A percentile compares a stretch with the other conserved stretches of the same genome.
phyloP scores from a whole-genome alignment of 2,797 vertebrate genomes.

The Carduelis carduelis region DNA sequence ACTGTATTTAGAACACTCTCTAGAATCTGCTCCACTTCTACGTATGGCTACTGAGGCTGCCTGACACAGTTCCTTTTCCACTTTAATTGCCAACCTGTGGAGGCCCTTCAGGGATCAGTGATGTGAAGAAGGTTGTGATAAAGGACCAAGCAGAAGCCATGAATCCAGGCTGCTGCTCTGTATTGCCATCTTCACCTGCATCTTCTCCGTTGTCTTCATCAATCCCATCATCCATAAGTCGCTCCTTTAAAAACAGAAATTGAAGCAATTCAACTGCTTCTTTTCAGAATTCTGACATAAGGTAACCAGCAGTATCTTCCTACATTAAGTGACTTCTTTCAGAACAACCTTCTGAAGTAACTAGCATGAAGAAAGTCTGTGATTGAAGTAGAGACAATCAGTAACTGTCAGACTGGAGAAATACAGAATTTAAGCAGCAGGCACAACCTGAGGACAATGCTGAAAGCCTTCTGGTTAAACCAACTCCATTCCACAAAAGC shows the following conservation, averaged over 20 bases:
- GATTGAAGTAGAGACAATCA: neutral
- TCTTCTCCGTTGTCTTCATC: constrained; percentile 87
- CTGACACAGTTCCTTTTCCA: constrained; percentile 48
- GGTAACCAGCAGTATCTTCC: neutral
- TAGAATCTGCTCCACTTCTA: constrained; percentile 58
- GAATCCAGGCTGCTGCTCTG: constrained; percentile 80
- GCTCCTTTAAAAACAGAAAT: constrained; percentile 80
- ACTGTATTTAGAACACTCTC: constrained; percentile 74
- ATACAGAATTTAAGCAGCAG: neutral
- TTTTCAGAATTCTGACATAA: neutral
- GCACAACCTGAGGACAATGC: neutral
- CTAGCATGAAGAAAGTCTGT: neutral
- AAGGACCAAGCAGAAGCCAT: constrained; percentile 94
- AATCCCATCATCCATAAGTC: constrained; percentile 85
- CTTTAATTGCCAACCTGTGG: constrained; percentile 89
- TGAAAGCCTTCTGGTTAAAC: neutral
- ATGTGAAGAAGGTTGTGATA: constrained; percentile 94
- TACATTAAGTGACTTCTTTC: neutral
- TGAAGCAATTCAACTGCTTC: neutral
- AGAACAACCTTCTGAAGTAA: neutral
- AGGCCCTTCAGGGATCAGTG: constrained; percentile 92
- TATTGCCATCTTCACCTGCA: constrained; percentile 77
- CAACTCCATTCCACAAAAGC: rapidly evolving
- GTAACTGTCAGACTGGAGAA: neutral
- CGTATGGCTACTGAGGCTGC: constrained; percentile 23